Evolutionary conservation across 2,888 invertebrate genomes (phyloP), one percentile per base, ranked within the genome.

Genomic region (Eupeodes latifasciatus): DNA sequence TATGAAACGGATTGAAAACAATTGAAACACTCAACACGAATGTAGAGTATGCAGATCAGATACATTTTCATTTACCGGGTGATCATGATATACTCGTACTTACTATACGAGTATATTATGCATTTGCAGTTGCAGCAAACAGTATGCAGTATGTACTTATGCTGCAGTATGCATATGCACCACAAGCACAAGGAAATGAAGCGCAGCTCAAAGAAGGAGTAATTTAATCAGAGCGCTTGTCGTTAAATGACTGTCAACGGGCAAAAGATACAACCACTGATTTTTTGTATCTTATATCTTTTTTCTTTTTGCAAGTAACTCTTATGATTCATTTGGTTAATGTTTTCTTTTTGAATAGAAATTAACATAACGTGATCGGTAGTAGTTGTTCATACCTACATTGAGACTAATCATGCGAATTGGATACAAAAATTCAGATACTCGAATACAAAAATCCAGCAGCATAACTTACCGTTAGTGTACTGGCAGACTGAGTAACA

Each of bases 231-330:
- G 88, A 88, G 85, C 72, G 77, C 81, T 88, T 88, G 88, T 85
- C 88, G 88, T 88, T 88, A 85, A 88, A 88, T 88, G 88, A 85
- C 85, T 88, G 85, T 88, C 88, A 88, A 78, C 85, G 88, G 67
- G 81, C 77, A n/a, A 57, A 27, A 81, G 80, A 84, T 88, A 88
- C 84, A 76, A 76, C 80, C 55, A 84, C 76, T 76, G 78, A 75
- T 77, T 64, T 80, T 64, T 55, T 47, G 71, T 53, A 34, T 62
- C 12, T 62, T 69, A 75, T 78, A 72, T 72, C 36, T 76, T 59
- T 77, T 57, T 55, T 62, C 47, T 40, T 19, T 55, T n/a, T 34
- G 47, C 47, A 27, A 72, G n/a, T 66, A 27, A 47, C 66, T 66
- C 66, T 51, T 80, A 49, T 44, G 49, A 74, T 57, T 76, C 64